Percentiles rank a stretch among this genome's conserved stretches.
Evolutionary conservation across 2,888 invertebrate species (phyloP).

Genomic region (Pyrocoelia pectoralis): DNA sequence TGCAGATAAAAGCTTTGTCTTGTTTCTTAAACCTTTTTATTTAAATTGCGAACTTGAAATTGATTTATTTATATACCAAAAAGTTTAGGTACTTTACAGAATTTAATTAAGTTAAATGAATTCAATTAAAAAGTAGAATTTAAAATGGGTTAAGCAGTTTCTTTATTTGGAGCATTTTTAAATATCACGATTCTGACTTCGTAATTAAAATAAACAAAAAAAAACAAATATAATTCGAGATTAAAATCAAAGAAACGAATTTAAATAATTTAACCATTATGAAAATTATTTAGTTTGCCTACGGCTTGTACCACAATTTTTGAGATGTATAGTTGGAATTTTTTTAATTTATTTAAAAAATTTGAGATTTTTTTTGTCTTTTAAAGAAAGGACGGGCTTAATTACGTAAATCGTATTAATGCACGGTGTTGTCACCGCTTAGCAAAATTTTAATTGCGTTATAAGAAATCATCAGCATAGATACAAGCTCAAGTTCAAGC

Average conservation of each 20-base stretch:
- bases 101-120: conserved; percentile 1
- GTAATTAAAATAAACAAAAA: conserved; percentile 12
- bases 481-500: neutral
- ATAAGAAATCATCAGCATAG: too few relatives aligned
- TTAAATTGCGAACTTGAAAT: neutral
- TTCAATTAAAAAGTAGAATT: conserved; percentile 2
- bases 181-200: neutral
- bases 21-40: neutral
- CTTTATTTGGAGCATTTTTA: conserved; percentile 8
- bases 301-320: neutral
- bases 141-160: neutral
- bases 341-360: neutral
- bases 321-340: neutral
- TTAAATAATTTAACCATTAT: conserved; percentile 10
- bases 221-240: neutral
- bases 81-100: neutral
- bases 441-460: neutral
- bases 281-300: conserved; percentile 7
- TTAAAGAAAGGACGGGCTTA: neutral
- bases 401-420: neutral
- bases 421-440: neutral
- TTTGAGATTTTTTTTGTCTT: neutral
- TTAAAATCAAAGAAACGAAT: conserved; percentile 10
- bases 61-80: neutral
- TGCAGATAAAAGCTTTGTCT: neutral